Base-by-base conservation (phyloP, 1,140 invertebrate species). In the Scaptomyza graminum region DNA sequence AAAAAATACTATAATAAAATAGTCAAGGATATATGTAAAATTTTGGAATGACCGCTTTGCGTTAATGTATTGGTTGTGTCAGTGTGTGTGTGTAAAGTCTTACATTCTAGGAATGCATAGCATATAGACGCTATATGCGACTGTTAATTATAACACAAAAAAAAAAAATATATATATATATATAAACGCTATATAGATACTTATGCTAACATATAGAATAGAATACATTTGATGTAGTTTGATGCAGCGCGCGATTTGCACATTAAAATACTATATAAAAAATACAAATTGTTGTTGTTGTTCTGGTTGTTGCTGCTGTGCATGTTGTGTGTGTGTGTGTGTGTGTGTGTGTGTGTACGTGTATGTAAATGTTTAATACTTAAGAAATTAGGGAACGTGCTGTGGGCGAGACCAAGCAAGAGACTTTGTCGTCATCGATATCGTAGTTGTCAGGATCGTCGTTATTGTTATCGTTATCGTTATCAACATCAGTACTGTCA, bases 221-320 rank as follows among this genome's bases (percentile, higher is more conserved):
- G 80, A 83, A 83, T 83, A 76, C 75, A 65, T 68, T 77, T 76
- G 15, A 73, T 76, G 74, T 73, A 73, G 57, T 63, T 76, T 62
- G 18, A 60, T 60, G 65, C 68, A 78, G 59, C 67, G 49, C 71
- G 55, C 71, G 59, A 49, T 69, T 51, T 79, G 52, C 52, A 70
- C 72, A 68, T 56, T 62, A 59, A 82, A 85, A 85, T 85, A 85
- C 82, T 85, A 75, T 85, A 78, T 81, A 85, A 81, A 85, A 83
- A 85, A 85, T 87, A 85, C 82, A 85, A 74, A 71, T 85, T 82
- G 74, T 76, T 71, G 37, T 52, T 52, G 54, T 74, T 65, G 46
- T 57, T 59, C 34, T 39, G 49, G 15, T 31, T 65, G 55, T 76
- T 70, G 64, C 51, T 67, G 47, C 54, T 56, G 63, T 79, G 72